A percentile compares a stretch with the other conserved stretches of the same genome.
phyloP scores from a whole-genome alignment of 2,888 invertebrate species.

The Sinelater perroti region DNA sequence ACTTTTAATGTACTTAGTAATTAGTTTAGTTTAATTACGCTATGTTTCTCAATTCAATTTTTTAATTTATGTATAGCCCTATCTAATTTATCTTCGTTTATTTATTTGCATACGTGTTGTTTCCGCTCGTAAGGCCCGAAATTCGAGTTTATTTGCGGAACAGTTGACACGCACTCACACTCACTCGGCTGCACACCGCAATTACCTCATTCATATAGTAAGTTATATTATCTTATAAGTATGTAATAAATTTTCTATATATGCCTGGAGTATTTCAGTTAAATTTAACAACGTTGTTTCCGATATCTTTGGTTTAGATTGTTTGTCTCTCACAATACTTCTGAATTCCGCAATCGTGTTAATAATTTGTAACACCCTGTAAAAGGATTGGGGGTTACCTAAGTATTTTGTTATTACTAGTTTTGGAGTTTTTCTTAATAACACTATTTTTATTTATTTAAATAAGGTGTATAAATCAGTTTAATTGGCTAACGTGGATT shows the following conservation, averaged over 20 bases:
- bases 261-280: constrained; percentile 21
- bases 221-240: background rate
- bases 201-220: too few relatives aligned
- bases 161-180: too few relatives aligned
- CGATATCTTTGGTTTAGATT: constrained; percentile 24
- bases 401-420: background rate
- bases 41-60: too few relatives aligned
- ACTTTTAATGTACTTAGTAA: too few relatives aligned
- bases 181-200: too few relatives aligned
- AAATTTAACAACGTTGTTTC: constrained; percentile 29
- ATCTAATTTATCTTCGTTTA: background rate
- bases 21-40: too few relatives aligned
- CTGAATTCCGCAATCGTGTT: constrained; percentile 22
- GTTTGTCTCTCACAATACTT: constrained; percentile 15
- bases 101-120: too few relatives aligned
- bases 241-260: too few relatives aligned
- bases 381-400: constrained; percentile 17
- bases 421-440: background rate
- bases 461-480: background rate
- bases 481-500: background rate
- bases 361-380: constrained; percentile 27
- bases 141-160: too few relatives aligned
- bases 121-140: too few relatives aligned
- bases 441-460: background rate
- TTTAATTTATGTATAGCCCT: too few relatives aligned